phyloP scores from a whole-genome alignment of 2,797 vertebrate genomes.

The Hypotaenidia philippensis region DNA sequence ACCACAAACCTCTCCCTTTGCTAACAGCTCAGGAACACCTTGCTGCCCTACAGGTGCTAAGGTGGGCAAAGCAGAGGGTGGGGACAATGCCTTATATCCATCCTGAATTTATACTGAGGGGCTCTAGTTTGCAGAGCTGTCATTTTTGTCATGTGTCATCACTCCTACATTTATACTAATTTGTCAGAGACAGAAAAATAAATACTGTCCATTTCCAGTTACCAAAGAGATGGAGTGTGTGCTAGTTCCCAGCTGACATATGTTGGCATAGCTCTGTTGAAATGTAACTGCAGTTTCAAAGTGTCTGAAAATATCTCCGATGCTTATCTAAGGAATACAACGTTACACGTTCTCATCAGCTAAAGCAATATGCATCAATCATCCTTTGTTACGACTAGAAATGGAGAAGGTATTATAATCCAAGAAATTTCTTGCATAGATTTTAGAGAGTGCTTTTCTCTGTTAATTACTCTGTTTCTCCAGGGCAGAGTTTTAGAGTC shows the following conservation, averaged over 20 bases:
- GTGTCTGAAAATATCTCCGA: slow-evolving; percentile 43
- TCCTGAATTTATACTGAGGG: background rate
- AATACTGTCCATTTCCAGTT: slow-evolving; percentile 30
- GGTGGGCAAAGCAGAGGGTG: background rate
- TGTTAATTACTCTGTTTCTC: slow-evolving; percentile 44
- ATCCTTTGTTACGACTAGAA: slow-evolving; percentile 42
- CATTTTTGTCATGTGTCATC: background rate
- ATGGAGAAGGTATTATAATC: slow-evolving; percentile 25
- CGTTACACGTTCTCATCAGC: slow-evolving; percentile 19
- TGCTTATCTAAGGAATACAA: slow-evolving; percentile 17
- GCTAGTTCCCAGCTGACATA: slow-evolving; percentile 20
- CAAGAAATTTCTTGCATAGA: slow-evolving; percentile 20
- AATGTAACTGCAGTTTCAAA: slow-evolving; percentile 35
- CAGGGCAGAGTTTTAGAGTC: slow-evolving; percentile 10
- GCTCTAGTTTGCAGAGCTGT: background rate
- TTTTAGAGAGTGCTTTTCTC: slow-evolving; percentile 44
- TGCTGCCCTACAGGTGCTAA: background rate
- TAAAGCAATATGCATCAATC: slow-evolving; percentile 43
- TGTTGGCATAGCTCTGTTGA: slow-evolving; percentile 23
- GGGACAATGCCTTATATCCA: background rate
- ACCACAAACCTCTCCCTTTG: background rate
- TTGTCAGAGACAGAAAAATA: background rate
- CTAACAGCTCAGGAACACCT: background rate
- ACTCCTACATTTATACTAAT: background rate
- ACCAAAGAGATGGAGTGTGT: background rate